phyloP scores from a whole-genome alignment of 1,140 invertebrate species.

The Condylostylus longicornis region DNA sequence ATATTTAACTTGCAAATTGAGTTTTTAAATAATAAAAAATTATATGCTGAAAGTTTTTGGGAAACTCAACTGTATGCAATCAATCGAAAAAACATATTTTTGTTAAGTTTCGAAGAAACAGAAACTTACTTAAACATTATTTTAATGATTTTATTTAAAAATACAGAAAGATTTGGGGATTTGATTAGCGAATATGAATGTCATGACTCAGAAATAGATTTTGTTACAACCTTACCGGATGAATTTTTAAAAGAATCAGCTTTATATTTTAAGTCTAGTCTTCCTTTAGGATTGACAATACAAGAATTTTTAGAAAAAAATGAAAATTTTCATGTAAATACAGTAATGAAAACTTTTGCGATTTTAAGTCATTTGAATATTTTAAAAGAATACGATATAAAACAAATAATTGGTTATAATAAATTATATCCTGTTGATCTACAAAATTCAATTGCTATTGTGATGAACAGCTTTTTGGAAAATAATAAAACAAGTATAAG shows the following conservation, averaged over 20 bases:
- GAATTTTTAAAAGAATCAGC: constrained; percentile 1
- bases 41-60: background rate
- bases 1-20: constrained; percentile 16
- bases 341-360: constrained; percentile 10
- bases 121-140: constrained; percentile 9
- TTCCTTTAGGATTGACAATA: constrained; percentile 5
- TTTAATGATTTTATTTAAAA: constrained; percentile 8
- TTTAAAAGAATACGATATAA: constrained; percentile 7
- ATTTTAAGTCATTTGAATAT: constrained; percentile 7
- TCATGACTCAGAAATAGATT: constrained; percentile 2
- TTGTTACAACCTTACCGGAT: constrained; percentile 4
- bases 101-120: constrained; percentile 6
- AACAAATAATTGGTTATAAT: constrained; percentile 4
- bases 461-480: constrained; percentile 6
- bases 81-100: constrained; percentile 10
- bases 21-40: constrained; percentile 11
- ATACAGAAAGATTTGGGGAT: background rate
- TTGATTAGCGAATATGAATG: constrained; percentile 14
- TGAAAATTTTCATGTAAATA: constrained; percentile 9
- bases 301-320: constrained; percentile 3
- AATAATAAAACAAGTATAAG: constrained; percentile 6
- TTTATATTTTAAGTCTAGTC: constrained; percentile 4
- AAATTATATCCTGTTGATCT: constrained; percentile 6
- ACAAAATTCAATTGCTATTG: constrained; percentile 7
- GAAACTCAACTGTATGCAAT: constrained; percentile 9